These are phyloP conservation scores for Cenopis cana DNA, from an alignment of 2,888 invertebrate genomes.

Conservation along the genomic window DNA sequence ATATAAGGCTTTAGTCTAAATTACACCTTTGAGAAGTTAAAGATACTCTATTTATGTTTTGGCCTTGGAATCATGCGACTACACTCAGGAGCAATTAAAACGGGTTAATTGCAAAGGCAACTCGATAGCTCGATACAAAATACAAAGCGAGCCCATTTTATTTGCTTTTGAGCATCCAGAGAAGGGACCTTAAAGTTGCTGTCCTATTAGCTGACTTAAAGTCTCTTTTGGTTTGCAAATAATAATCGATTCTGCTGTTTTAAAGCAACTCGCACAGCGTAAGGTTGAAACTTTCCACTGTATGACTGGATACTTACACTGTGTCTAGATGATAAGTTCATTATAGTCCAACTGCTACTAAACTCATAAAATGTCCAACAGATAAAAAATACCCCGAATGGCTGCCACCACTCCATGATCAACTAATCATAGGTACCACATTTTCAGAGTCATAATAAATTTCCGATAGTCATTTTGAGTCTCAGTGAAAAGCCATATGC, in stretches of 20 bases:
- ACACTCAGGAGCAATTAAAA: too few species aligned
- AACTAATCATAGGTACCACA: conserved; percentile 43
- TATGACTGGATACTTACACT: background rate
- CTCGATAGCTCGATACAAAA: too few species aligned
- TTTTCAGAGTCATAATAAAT: conserved; percentile 27
- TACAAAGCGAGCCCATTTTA: too few species aligned
- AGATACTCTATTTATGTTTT: too few species aligned
- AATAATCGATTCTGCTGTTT: background rate
- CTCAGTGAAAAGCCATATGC: background rate
- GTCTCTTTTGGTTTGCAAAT: conserved; percentile 5
- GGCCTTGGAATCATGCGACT: background rate
- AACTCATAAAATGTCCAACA: conserved; percentile 37
- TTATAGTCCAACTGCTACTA: conserved; percentile 16
- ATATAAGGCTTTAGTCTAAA: background rate
- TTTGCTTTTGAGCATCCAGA: too few species aligned
- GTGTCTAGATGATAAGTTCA: conserved; percentile 9
- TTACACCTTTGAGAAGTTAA: background rate
- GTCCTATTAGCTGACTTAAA: background rate
- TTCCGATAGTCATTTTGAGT: conserved; percentile 18
- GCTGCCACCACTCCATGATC: conserved; percentile 43
- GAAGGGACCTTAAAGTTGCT: conserved; percentile 1
- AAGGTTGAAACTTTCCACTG: too few species aligned
- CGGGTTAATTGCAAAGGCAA: too few species aligned
- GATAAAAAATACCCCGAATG: conserved; percentile 44
- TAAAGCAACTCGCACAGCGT: background rate